Evolutionary conservation across 2,888 invertebrate species (phyloP), one percentile per base, ranked within the genome.

Genomic region (Geotrupes spiniger): DNA sequence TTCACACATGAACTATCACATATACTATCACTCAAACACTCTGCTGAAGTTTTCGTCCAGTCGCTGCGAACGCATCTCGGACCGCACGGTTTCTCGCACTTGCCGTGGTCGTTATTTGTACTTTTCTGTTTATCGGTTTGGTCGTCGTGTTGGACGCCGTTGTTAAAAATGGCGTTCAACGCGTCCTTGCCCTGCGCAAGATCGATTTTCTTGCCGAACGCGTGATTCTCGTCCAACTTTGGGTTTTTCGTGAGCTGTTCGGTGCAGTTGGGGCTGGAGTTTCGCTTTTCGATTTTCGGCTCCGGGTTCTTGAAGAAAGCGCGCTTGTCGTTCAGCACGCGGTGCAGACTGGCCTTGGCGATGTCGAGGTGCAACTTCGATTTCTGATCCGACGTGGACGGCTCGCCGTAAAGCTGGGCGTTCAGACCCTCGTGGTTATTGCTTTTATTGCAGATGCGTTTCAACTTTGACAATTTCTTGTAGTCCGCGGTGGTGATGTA

Each of bases 131-230:
- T 38, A 29, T 51, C 33, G 49, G 31, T 46, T 27, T 31, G 40
- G 9, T 45, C 50, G 6, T 50, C 46, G 28, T 36, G 29, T 17
- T 47, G 51, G 14, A 51, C 39, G 60, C 68, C 59, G 46, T 70
- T 68, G 42, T 72, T 66, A 57, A 73, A 68, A 51, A 73, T 73
- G 37, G 73, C 73, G 52, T 70, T 70, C 47, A 73, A 58, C 46
- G 73, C 36, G 11, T 43, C 44, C 29, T 49, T 29, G 17, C 6
- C 6, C 21, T 21, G 21, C 3, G 74, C 51, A 1, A 73, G 74
- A 55, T 75, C 74, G 46, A 71, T 68, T 49, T 74, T 70, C 49
- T 75, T 21, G 3, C 6, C 4, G 3, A 21, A 21, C 6, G 21
- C 6, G 3, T 4, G 4, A 21, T 6, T 4, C 6, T 21, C 21